Evolutionary conservation across 2,113 vertebrate species (phyloP).

Genomic region (Phalacrocorax brasilianus): DNA sequence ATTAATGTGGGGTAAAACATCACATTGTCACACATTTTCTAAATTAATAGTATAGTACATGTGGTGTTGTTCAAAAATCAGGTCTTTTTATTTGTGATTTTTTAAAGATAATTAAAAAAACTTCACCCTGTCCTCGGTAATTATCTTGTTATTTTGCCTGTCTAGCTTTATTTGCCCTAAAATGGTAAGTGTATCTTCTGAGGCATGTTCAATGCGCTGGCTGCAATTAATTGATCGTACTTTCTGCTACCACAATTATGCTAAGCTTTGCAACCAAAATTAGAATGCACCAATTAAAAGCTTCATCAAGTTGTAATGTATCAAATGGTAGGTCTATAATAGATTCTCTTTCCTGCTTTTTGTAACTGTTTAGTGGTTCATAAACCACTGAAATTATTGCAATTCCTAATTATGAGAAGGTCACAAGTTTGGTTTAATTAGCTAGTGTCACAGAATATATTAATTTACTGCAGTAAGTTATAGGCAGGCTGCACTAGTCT

Average conservation of each 20-base stretch:
- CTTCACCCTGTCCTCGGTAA: background rate
- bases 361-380: background rate
- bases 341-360: background rate
- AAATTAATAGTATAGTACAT: background rate
- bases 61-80: background rate
- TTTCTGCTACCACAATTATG: background rate
- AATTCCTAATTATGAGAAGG: background rate
- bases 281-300: background rate
- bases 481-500: background rate
- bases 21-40: conserved; percentile 2
- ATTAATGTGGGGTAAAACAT: background rate
- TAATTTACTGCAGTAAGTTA: background rate
- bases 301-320: background rate
- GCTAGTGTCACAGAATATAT: background rate
- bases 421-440: background rate
- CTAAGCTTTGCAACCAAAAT: background rate
- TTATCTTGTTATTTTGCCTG: background rate
- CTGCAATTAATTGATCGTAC: background rate
- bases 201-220: background rate
- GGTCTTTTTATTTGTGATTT: background rate
- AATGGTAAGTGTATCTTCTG: background rate
- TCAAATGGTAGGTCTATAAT: background rate
- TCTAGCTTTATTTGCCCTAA: background rate
- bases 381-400: background rate
- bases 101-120: background rate